phyloP scores from a whole-genome alignment of 2,113 vertebrate species.

The Meles meles region DNA sequence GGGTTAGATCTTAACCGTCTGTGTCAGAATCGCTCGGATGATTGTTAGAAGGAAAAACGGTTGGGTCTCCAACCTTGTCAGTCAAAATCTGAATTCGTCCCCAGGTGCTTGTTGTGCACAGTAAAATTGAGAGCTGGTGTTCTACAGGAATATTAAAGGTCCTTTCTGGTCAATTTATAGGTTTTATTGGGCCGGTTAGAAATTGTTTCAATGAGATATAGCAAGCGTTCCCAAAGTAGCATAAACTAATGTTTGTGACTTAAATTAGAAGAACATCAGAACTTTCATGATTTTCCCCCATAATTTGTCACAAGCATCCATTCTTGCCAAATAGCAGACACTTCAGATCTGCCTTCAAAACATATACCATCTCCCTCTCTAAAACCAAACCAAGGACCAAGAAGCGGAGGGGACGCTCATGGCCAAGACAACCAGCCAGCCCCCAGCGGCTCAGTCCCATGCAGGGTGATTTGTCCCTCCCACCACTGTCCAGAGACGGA shows the following conservation, averaged over 20 bases:
- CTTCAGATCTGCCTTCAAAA: neutral
- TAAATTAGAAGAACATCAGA: neutral
- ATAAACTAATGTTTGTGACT: neutral
- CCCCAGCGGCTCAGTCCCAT: accelerated
- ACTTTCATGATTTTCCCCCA: neutral
- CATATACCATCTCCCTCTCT: neutral
- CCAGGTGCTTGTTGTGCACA: neutral
- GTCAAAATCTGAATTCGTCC: neutral
- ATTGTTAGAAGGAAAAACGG: neutral
- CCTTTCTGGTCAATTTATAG: neutral
- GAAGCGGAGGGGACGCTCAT: neutral
- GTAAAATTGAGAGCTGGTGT: neutral
- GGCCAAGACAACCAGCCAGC: accelerated
- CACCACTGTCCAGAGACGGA: neutral
- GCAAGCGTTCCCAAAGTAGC: neutral
- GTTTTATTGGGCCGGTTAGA: neutral
- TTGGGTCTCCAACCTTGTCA: neutral
- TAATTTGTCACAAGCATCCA: neutral
- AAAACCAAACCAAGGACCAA: neutral
- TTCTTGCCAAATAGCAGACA: neutral
- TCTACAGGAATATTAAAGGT: too few species aligned
- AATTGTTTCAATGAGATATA: neutral
- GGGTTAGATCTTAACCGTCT: neutral
- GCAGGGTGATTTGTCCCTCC: neutral
- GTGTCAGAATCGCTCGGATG: neutral